Evolutionary conservation across 2,113 vertebrate genomes (phyloP).

Genomic region (Aptenodytes forsteri): DNA sequence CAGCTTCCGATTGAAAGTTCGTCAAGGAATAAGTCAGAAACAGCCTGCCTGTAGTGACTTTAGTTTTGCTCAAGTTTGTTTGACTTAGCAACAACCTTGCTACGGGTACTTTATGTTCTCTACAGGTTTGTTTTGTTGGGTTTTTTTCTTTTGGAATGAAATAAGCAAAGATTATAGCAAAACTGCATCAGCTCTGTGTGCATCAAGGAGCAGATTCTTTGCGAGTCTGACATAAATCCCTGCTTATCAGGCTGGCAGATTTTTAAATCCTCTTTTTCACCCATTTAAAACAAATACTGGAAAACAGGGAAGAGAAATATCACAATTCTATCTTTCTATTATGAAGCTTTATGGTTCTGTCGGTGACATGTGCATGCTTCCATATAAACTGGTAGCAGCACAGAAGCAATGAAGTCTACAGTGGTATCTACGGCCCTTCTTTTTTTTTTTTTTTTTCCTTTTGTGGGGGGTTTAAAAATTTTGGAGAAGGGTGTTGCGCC

Average conservation of each 20-base stretch:
- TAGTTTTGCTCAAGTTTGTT: neutral
- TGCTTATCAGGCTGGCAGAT: neutral
- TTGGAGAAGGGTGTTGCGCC: neutral
- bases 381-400: neutral
- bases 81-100: neutral
- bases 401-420: neutral
- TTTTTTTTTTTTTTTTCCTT: neutral
- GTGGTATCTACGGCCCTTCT: neutral
- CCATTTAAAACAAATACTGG: neutral
- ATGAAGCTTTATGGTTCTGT: neutral
- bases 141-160: neutral
- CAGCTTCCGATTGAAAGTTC: neutral
- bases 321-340: neutral
- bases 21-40: neutral
- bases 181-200: neutral
- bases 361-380: fast-evolving
- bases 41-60: neutral
- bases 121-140: neutral
- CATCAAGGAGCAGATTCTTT: neutral
- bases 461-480: neutral
- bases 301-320: neutral
- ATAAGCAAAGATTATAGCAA: neutral
- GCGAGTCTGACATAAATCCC: neutral
- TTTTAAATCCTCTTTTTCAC: neutral
- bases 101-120: neutral